Evolutionary conservation across 2,797 vertebrate genomes (phyloP).

Genomic region (Chloroceryle inda): DNA sequence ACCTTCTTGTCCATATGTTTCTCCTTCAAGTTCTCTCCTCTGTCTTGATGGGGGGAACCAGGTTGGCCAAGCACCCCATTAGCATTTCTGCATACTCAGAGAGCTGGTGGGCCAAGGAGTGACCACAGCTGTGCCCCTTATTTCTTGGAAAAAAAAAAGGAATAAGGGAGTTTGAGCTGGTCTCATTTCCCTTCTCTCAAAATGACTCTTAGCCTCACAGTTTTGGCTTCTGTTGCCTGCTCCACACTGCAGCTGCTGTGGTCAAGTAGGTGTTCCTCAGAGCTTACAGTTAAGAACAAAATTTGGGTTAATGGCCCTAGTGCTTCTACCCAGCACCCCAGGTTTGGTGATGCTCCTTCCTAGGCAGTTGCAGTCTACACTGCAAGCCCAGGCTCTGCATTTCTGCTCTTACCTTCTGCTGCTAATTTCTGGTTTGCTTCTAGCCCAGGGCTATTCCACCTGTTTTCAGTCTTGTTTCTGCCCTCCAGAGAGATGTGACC

Average conservation of each 20-base stretch:
- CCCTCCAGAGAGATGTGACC: rapidly evolving
- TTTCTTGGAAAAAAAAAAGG: not conserved
- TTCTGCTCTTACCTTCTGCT: not conserved
- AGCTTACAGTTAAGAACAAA: not conserved
- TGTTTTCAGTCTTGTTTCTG: not conserved
- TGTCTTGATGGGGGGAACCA: not conserved
- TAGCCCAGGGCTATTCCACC: not conserved
- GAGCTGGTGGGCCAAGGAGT: not conserved
- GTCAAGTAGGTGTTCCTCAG: not conserved
- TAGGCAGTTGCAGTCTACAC: not conserved
- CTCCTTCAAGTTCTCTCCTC: not conserved
- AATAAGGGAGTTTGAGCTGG: not conserved
- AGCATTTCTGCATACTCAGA: rapidly evolving
- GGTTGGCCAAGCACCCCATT: not conserved
- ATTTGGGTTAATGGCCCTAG: not conserved
- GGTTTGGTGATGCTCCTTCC: not conserved
- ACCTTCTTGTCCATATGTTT: not conserved
- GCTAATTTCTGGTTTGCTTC: not conserved
- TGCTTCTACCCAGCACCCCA: not conserved
- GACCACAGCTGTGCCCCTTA: not conserved
- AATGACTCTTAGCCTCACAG: not conserved
- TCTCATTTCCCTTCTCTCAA: conserved; percentile 19
- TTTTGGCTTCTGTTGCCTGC: not conserved
- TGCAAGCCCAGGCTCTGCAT: not conserved
- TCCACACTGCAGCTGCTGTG: not conserved